phyloP scores from a whole-genome alignment of 2,113 vertebrate species.

The Misgurnus mizolepis region DNA sequence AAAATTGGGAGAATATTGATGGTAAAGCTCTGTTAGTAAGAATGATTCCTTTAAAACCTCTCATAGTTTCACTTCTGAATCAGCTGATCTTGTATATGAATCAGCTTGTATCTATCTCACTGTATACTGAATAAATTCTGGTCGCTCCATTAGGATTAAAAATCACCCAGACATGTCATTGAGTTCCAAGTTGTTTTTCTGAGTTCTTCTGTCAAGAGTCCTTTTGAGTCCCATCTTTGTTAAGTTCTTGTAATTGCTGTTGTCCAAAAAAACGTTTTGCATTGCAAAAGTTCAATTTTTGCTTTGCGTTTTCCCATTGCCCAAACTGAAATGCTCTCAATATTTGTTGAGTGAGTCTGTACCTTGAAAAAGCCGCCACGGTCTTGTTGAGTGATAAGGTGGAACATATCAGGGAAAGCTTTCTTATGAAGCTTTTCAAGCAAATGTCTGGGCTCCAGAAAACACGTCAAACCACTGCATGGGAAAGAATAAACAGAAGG shows the following conservation, averaged over 20 bases:
- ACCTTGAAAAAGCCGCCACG: not conserved
- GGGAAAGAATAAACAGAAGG: constrained; percentile 12
- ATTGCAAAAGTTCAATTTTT: constrained; percentile 24
- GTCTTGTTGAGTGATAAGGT: constrained; percentile 11
- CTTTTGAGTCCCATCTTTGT: constrained; percentile 28
- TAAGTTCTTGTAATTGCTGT: not conserved
- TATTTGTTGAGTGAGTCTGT: not conserved
- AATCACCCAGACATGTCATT: not conserved
- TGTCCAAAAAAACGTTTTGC: constrained; percentile 22
- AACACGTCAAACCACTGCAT: constrained; percentile 51
- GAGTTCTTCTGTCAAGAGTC: constrained; percentile 4
- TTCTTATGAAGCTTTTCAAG: not conserved
- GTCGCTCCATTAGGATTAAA: constrained; percentile 3
- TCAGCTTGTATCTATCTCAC: not conserved
- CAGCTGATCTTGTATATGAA: not conserved
- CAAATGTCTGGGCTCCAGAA: not conserved
- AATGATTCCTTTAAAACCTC: constrained; percentile 22
- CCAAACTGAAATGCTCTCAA: constrained; percentile 5
- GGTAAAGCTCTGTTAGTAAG: constrained; percentile 22
- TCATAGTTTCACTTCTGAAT: not conserved
- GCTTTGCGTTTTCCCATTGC: constrained; percentile 21
- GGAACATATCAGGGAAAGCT: not conserved
- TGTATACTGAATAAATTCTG: constrained; percentile 3
- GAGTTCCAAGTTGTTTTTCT: constrained; percentile 16
- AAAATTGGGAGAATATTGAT: constrained; percentile 20